Base-by-base conservation (phyloP, 2,113 vertebrate species). In the Nyctibius bracteatus region DNA sequence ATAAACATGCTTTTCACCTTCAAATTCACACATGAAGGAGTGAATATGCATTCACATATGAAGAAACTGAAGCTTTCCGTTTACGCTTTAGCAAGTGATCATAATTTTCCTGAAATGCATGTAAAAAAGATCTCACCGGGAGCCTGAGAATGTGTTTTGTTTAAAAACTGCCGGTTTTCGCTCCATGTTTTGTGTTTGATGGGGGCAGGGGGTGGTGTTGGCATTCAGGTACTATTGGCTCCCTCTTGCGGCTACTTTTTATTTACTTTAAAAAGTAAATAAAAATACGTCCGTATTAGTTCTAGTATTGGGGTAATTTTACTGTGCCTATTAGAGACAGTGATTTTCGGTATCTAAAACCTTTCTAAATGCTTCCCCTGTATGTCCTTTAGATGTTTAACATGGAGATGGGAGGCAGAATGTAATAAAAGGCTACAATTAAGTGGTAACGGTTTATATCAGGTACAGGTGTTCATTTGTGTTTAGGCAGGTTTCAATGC, bases 161-260 rank as follows among this genome's bases (percentile, higher is more conserved):
- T 82, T 30, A 24, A 94, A 24, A 94, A 22, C 14, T 39, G 10
- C 35, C 37, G 19, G 1, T 78, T 82, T 77, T 31, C 54, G 24
- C 39, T 5, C 14, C 30, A 1, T 21, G 6, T 8, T 43, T 85
- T 57, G 20, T 3, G 67, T 63, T n/a, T 52, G 21, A 2, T 14
- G n/a, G 47, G 41, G 43, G 62, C 12, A 10, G 35, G 81, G 58
- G 24, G 27, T 35, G 9, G 6, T 49, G 59, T 12, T 65, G 59
- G 11, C 59, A n/a, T 86, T 81, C 43, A 9, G 71, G 35, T 78
- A 13, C 59, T 37, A 3, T 57, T 52, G 86, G 83, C 92, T 95
- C 96, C 96, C 94, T 94, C 94, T 96, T 47, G 88, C 94, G 95
- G 88, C 44, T 72, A 27, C 12, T 28, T 39, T n/a, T n/a, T n/a